phyloP scores from a whole-genome alignment of 2,888 invertebrate genomes.

The Phengaris arion region DNA sequence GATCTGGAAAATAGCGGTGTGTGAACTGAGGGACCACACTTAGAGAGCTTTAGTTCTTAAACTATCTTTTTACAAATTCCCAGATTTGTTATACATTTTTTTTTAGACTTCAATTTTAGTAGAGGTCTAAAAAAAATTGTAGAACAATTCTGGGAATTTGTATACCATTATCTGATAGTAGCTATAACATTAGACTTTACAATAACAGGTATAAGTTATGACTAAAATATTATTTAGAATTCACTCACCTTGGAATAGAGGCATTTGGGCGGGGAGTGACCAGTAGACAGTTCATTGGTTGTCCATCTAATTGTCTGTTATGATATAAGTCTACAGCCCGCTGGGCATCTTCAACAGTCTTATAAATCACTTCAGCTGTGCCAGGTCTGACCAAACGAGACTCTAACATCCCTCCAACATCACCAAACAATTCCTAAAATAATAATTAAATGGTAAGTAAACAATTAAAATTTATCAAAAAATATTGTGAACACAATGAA shows the following conservation, averaged over 20 bases:
- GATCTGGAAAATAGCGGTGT: too few relatives aligned
- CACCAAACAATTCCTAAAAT: conserved; percentile 92
- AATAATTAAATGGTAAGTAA: background rate
- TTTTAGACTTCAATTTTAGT: too few relatives aligned
- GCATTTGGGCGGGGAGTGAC: conserved; percentile 83
- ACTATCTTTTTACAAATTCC: too few relatives aligned
- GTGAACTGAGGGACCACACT: too few relatives aligned
- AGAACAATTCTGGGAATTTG: too few relatives aligned
- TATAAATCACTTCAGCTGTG: conserved; percentile 94
- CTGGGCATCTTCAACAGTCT: conserved; percentile 90
- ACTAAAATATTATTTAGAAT: background rate
- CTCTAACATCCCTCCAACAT: conserved; percentile 91
- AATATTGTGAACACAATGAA: background rate
- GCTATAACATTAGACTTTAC: too few relatives aligned
- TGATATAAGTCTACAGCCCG: conserved; percentile 96
- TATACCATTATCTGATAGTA: too few relatives aligned
- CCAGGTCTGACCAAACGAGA: conserved; percentile 92
- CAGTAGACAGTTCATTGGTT: conserved; percentile 94
- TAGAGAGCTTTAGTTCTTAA: too few relatives aligned
- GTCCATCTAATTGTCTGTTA: conserved; percentile 94
- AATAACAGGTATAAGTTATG: too few relatives aligned
- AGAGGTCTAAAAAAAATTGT: too few relatives aligned
- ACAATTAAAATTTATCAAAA: background rate
- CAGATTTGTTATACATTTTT: too few relatives aligned
- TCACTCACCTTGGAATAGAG: conserved; percentile 48